phyloP scores from a whole-genome alignment of 1,140 invertebrate genomes.

The Papilio xuthus region DNA sequence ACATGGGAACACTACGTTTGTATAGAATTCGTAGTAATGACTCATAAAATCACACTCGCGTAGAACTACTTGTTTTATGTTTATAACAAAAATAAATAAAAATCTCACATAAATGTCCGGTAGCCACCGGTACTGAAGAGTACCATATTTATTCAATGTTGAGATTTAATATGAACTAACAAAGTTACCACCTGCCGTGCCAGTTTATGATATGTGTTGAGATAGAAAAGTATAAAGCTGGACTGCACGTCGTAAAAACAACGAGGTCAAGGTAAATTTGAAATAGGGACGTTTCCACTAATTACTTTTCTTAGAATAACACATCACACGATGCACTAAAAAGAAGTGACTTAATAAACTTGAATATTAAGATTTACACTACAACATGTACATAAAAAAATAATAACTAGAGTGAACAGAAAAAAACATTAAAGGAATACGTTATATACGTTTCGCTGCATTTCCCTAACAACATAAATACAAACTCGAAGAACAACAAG shows the following conservation, averaged over 20 bases:
- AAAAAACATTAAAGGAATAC: neutral
- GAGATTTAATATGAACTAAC: conserved; percentile 53
- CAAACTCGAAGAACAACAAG: conserved; percentile 74
- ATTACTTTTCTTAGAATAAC: conserved; percentile 58
- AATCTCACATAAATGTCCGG: conserved; percentile 30
- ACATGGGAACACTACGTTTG: neutral
- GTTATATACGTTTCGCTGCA: neutral
- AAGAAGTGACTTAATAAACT: conserved; percentile 6
- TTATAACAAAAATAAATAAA: conserved; percentile 19
- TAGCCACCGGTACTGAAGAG: conserved; percentile 10
- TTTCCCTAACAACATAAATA: conserved; percentile 47
- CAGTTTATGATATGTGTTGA: conserved; percentile 62
- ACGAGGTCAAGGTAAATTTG: conserved; percentile 75
- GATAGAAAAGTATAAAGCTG: conserved; percentile 72
- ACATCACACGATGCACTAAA: conserved; percentile 8
- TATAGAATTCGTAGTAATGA: conserved; percentile 28
- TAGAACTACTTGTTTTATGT: neutral
- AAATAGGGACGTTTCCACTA: conserved; percentile 70
- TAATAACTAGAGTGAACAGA: neutral
- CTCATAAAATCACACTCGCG: conserved; percentile 21
- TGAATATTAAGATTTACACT: neutral
- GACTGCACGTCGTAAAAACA: conserved; percentile 69
- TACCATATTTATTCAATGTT: conserved; percentile 34
- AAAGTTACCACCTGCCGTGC: conserved; percentile 55
- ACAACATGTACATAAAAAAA: neutral